Percentiles rank a stretch among this genome's conserved stretches.
These are phyloP conservation scores for Pelochelys cantorii DNA, from an alignment of 2,797 vertebrate genomes.

Conservation along the genomic window DNA sequence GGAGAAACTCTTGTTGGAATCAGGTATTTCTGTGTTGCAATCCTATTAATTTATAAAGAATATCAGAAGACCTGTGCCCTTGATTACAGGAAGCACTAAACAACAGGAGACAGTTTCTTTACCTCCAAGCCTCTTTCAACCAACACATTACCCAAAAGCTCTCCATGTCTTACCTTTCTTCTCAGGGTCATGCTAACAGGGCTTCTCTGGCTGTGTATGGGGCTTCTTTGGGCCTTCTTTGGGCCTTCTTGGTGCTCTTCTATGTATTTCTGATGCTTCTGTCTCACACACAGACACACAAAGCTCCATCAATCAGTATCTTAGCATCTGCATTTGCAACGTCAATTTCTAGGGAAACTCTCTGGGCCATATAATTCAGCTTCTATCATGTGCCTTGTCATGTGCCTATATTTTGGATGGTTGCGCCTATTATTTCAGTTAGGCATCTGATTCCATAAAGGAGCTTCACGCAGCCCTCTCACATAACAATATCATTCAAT, in stretches of 20 bases:
- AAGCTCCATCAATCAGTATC: background rate
- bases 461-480: background rate
- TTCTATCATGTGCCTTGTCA: background rate
- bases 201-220: background rate
- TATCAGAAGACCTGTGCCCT: background rate
- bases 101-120: background rate
- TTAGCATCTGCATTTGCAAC: background rate
- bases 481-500: background rate
- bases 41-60: background rate
- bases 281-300: background rate
- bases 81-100: background rate
- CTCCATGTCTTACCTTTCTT: background rate
- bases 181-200: background rate
- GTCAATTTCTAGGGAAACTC: background rate
- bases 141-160: background rate
- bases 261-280: accelerated
- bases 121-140: background rate
- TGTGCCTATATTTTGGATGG: accelerated
- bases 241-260: background rate
- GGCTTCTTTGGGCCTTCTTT: background rate
- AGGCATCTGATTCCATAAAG: background rate
- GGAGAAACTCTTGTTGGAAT: background rate
- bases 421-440: background rate
- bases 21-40: background rate
- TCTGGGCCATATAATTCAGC: accelerated